Conservation (phyloP, 2,113 vertebrate genomes). For the Micronycteris hirsuta region DNA sequence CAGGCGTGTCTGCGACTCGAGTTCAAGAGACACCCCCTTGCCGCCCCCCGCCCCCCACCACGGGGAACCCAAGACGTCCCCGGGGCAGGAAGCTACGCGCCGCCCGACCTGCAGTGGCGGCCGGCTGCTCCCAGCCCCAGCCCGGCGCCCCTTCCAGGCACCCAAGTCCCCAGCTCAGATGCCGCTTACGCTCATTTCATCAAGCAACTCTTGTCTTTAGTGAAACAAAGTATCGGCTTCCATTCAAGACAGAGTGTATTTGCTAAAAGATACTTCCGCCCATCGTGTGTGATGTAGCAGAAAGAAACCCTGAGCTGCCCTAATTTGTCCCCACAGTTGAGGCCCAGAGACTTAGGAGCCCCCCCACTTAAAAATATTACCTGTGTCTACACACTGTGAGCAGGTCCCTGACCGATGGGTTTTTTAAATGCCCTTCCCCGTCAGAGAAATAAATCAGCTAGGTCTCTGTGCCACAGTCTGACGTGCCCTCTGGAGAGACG, state of each 20-base stretch:
- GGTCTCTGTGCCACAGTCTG: neutral
- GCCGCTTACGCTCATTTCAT: neutral
- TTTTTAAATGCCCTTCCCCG: neutral
- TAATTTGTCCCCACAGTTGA: neutral
- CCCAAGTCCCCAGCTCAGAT: neutral
- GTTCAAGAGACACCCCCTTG: neutral
- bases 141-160: too few species aligned
- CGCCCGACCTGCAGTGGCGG: neutral
- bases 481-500: neutral
- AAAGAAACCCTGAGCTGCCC: neutral
- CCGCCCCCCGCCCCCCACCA: accelerated
- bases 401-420: neutral
- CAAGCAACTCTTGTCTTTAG: neutral
- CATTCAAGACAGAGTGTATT: neutral
- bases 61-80: too few species aligned
- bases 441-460: neutral
- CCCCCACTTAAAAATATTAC: neutral
- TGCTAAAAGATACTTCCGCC: neutral
- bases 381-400: neutral
- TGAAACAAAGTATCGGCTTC: neutral
- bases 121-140: too few species aligned
- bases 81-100: too few species aligned
- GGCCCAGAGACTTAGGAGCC: neutral
- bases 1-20: too few species aligned
- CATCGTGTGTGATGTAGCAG: neutral